Evolutionary conservation across 2,113 vertebrate genomes (phyloP).

Genomic region (Cettia cetti): DNA sequence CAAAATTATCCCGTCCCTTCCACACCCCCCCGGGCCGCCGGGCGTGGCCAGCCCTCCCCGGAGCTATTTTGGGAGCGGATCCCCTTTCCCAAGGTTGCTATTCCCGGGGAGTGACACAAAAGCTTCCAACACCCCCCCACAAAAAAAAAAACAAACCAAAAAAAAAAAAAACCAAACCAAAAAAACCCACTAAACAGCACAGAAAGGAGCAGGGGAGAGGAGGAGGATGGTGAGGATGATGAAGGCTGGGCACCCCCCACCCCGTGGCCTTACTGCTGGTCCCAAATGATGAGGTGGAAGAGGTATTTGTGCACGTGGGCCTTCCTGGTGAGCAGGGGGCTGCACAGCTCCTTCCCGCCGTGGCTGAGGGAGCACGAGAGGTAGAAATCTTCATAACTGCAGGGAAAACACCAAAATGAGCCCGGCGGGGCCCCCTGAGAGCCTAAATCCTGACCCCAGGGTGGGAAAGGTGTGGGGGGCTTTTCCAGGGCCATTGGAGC

Average conservation of each 20-base stretch:
- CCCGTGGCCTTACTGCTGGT: conserved; percentile 86
- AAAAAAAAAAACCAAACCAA: not conserved
- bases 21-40: not conserved
- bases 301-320: conserved; percentile 92
- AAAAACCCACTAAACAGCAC: no score
- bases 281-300: conserved; percentile 97
- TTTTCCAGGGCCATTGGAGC: not conserved
- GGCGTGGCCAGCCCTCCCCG: not conserved
- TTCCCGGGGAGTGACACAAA: conserved; percentile 4
- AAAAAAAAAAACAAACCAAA: accelerated
- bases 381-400: conserved; percentile 95
- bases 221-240: not conserved
- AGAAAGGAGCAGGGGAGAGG: no score
- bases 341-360: conserved; percentile 88
- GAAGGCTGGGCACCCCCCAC: not conserved
- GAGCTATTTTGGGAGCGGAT: conserved; percentile 60
- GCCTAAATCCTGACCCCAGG: accelerated
- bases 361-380: conserved; percentile 95
- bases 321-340: conserved; percentile 89
- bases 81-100: not conserved
- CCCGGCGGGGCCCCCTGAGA: accelerated
- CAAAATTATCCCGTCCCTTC: conserved; percentile 50
- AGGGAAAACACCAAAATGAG: not conserved
- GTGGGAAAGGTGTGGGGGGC: not conserved
- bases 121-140: not conserved